Percentiles rank a stretch among this genome's conserved stretches.
These are phyloP conservation scores for Oenanthe oenanthe DNA, from an alignment of 2,113 vertebrate species.

Conservation along the genomic window DNA sequence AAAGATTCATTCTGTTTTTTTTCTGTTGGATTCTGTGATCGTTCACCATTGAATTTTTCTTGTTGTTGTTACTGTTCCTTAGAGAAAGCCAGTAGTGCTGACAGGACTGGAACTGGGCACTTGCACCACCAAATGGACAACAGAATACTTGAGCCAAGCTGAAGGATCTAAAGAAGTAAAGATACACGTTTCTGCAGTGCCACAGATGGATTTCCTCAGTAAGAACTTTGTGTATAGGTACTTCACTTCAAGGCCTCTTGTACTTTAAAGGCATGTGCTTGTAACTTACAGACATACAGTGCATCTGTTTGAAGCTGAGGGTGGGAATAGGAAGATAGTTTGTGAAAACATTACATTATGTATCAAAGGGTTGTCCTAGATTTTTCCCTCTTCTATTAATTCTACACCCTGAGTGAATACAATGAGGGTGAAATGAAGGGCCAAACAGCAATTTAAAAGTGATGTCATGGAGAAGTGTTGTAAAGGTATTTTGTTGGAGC, in stretches of 20 bases:
- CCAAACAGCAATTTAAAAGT: neutral
- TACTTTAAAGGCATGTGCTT: neutral
- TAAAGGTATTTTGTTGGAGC: neutral
- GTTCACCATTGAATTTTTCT: neutral
- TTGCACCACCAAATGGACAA: constrained; percentile 87
- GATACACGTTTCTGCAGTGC: constrained; percentile 85
- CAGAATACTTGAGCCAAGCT: constrained; percentile 80
- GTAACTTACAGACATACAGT: neutral
- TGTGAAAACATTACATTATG: neutral
- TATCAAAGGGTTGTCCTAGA: neutral
- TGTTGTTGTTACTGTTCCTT: neutral
- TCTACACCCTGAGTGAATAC: neutral
- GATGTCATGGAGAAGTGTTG: neutral
- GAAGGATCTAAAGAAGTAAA: constrained; percentile 86
- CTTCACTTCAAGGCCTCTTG: constrained; percentile 51
- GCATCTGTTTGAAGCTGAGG: neutral
- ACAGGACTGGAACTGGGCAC: constrained; percentile 84
- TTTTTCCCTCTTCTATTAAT: neutral
- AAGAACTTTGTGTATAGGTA: constrained; percentile 98
- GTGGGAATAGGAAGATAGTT: neutral
- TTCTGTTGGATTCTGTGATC: neutral
- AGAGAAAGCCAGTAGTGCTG: constrained; percentile 89
- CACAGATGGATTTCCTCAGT: constrained; percentile 94
- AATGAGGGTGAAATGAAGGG: neutral
- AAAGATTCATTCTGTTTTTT: neutral